Percentiles rank a stretch among this genome's conserved stretches.
Conservation (phyloP, 2,888 invertebrate genomes). For the Cataglyphis livida region DNA sequence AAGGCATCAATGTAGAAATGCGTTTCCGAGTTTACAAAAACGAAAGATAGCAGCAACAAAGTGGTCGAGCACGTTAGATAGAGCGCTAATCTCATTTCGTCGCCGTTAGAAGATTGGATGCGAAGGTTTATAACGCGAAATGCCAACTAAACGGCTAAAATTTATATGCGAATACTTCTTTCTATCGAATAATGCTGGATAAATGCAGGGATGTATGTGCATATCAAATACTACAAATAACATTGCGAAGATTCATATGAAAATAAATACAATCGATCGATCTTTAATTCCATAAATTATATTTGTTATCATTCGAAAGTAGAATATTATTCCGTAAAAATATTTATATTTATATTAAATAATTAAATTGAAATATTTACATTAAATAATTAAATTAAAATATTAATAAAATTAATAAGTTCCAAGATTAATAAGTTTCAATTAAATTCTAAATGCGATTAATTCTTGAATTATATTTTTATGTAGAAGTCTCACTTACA, state of each 20-base stretch:
- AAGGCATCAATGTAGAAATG: background rate
- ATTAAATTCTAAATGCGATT: background rate
- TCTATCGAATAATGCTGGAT: background rate
- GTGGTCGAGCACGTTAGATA: background rate
- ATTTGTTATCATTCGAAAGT: background rate
- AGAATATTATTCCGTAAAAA: background rate
- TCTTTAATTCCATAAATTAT: background rate
- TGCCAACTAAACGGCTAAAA: constrained; percentile 28
- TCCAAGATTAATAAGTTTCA: background rate
- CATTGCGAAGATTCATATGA: constrained; percentile 7
- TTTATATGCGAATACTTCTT: background rate
- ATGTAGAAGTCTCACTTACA: background rate
- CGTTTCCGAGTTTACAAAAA: background rate
- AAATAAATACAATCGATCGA: background rate
- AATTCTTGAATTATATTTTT: background rate
- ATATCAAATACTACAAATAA: constrained; percentile 3
- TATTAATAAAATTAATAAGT: background rate
- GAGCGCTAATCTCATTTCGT: constrained; percentile 26
- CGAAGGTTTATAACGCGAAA: constrained; percentile 6
- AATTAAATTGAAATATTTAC: background rate
- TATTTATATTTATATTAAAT: background rate
- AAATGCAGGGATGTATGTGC: constrained; percentile 18
- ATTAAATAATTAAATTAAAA: too few relatives aligned
- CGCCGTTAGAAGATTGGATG: background rate
- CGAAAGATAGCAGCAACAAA: background rate